Conservation (phyloP, 2,888 invertebrate genomes). For the Halictus ligatus region DNA sequence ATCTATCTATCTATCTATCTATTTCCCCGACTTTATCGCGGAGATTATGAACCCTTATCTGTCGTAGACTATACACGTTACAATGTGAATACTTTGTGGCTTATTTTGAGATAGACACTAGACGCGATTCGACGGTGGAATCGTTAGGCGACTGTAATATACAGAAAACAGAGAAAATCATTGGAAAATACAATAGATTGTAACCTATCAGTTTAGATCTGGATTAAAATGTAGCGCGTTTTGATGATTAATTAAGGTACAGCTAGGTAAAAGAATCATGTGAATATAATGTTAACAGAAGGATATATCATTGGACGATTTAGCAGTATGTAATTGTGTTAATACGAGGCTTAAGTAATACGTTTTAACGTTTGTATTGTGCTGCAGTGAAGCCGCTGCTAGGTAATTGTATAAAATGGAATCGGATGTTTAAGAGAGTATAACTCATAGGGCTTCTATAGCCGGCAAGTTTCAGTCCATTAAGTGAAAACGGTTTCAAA, state of each 20-base stretch:
- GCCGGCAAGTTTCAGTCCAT: neutral
- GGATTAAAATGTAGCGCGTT: neutral
- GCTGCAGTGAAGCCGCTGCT: neutral
- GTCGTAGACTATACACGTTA: neutral
- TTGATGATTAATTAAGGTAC: neutral
- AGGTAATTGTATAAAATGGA: neutral
- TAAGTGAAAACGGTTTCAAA: neutral
- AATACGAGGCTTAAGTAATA: neutral
- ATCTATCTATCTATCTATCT: neutral
- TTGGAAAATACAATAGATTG: neutral
- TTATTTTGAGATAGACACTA: neutral
- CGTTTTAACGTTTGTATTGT: neutral
- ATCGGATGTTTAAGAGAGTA: neutral
- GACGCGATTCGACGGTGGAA: neutral
- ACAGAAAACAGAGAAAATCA: neutral
- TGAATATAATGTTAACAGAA: neutral
- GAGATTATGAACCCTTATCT: slow-evolving; percentile 4
- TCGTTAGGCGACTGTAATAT: neutral
- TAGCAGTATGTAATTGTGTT: neutral
- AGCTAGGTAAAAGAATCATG: neutral
- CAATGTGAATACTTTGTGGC: slow-evolving; percentile 11
- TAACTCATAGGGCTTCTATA: neutral
- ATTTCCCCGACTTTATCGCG: neutral
- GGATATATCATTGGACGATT: neutral
- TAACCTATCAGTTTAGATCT: neutral